Base-by-base conservation (phyloP, 2,888 invertebrate species). In the Sphaeridia pumilis region DNA sequence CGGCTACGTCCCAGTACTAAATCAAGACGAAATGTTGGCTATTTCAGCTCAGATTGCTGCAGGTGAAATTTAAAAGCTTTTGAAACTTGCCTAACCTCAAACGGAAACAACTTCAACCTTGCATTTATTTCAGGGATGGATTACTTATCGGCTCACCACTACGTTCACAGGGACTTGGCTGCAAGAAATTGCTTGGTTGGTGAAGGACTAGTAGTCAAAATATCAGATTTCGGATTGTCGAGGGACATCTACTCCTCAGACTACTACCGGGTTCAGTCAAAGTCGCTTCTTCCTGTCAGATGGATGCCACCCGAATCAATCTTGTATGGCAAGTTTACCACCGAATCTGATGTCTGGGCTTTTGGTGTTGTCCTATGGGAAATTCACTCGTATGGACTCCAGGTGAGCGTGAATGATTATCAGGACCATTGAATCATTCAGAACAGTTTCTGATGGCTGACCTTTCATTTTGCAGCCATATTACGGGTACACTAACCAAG, bases 231-330 rank as follows among this genome's bases (percentile, higher is more conserved):
- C 65, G 77, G 76, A 20, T 66, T 75, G 35, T 73, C 75, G 28
- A 66, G 75, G 47, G 69, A 71, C 35, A 69, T 71, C 34, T 78
- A 74, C 60, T 71, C 72, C 21, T 70, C 71, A 31, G 73, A 73
- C 66, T 73, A 73, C 67, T 77, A 70, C 67, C 76, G 92, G 73
- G 92, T 95, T 28, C 93, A 94, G 74, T 92, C 90, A 43, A 93
- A 94, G 71, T 89, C 89, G 54, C 74, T 93, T 49, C 73, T 95
- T 49, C 94, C 95, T 64, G 87, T 53, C 3, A 76, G 98, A 60
- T 98, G 98, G 98, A 95, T 98, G 95, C 93, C 97, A n/a, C 90
- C 94, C 1, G 97, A 98, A 72, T 90, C 94, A 0, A 92, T 98
- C 68, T 75, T 97, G 42, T 95, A 94, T 71, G 56, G 56, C 12